A percentile compares a stretch with the other conserved stretches of the same genome.
phyloP scores from a whole-genome alignment of 2,113 vertebrate species.

The Pomatorhinus ruficollis region DNA sequence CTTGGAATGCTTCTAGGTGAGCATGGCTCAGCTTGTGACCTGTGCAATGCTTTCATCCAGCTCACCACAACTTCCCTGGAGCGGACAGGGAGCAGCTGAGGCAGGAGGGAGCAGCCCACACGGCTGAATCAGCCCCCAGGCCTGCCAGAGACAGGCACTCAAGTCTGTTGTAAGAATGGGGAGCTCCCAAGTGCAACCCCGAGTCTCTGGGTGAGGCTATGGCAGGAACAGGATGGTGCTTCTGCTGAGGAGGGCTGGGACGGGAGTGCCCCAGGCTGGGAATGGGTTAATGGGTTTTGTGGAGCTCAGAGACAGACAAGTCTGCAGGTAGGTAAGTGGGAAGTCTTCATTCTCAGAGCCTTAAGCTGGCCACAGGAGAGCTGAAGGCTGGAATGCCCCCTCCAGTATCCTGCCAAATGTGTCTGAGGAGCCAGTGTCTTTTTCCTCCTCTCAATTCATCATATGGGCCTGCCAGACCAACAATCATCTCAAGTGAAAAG shows the following conservation, averaged over 20 bases:
- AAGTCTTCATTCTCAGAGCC: not conserved
- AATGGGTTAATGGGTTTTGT: not conserved
- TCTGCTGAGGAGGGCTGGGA: not conserved
- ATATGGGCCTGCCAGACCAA: not conserved
- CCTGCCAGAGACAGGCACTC: not conserved
- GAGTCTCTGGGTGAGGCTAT: not conserved
- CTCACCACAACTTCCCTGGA: not conserved
- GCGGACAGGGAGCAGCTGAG: not conserved
- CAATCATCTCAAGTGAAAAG: not conserved
- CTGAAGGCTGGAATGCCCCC: not conserved
- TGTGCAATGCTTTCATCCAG: not conserved
- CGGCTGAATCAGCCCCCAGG: not conserved
- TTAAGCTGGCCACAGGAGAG: not conserved
- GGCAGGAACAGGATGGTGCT: not conserved
- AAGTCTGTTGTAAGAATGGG: not conserved
- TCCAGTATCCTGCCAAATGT: not conserved
- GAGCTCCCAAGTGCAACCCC: not conserved
- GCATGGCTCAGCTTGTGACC: not conserved
- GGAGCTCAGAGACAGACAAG: not conserved
- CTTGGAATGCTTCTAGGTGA: not conserved
- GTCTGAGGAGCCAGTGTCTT: not conserved
- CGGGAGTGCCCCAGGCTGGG: not conserved
- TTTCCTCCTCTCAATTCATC: not conserved
- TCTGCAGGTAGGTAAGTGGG: not conserved
- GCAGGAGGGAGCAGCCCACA: not conserved